These are phyloP conservation scores for Otis tarda DNA, from an alignment of 2,113 vertebrate genomes.

Conservation along the genomic window DNA sequence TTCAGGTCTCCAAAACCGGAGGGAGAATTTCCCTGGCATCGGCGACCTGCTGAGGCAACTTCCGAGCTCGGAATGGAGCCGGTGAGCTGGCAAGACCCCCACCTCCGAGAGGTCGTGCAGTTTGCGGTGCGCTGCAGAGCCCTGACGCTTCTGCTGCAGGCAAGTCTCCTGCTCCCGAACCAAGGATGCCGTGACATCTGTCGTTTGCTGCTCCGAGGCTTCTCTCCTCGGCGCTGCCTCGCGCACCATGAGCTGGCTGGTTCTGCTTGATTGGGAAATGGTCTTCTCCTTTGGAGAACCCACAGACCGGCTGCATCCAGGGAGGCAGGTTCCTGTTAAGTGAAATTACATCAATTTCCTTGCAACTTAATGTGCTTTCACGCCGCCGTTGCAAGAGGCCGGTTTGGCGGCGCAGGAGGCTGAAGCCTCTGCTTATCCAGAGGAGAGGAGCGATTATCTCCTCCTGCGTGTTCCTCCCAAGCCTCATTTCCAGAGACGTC, in stretches of 20 bases:
- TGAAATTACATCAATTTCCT: neutral
- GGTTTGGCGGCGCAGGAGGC: neutral
- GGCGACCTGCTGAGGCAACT: neutral
- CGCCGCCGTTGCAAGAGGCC: neutral
- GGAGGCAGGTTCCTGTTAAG: neutral
- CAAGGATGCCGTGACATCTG: neutral
- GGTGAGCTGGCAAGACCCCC: conserved; percentile 52
- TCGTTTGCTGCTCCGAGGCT: neutral
- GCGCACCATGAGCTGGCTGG: neutral
- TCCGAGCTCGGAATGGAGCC: neutral
- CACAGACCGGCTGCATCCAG: neutral
- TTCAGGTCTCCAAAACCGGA: conserved; percentile 23
- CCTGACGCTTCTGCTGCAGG: conserved; percentile 88
- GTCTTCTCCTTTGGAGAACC: neutral
- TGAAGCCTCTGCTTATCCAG: neutral
- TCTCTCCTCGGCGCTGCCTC: neutral
- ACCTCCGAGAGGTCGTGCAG: conserved; percentile 73
- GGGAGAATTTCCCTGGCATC: neutral
- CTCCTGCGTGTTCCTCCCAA: neutral
- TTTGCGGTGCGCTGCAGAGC: conserved; percentile 83
- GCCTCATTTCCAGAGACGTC: neutral
- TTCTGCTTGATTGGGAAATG: neutral
- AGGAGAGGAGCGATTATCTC: neutral
- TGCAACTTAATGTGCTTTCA: neutral
- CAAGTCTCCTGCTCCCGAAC: conserved; percentile 44